phyloP scores from a whole-genome alignment of 2,888 invertebrate species.

The Aleiodes alternator region DNA sequence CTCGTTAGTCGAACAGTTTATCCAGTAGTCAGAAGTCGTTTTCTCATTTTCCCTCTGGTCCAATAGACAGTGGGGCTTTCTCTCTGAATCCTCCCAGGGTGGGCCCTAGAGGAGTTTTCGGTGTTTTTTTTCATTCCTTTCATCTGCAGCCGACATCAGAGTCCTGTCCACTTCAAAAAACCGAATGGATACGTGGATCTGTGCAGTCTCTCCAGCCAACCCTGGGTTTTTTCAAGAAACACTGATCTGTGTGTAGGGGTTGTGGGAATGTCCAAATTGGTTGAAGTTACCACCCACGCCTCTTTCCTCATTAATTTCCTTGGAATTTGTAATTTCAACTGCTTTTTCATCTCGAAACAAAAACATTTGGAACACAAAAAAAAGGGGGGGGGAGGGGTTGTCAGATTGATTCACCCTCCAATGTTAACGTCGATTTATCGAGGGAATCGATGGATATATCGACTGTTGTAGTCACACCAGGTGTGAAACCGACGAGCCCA shows the following conservation, averaged over 20 bases:
- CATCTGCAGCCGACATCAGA: slow-evolving; percentile 60
- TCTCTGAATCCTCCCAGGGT: slow-evolving; percentile 62
- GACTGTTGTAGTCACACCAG: slow-evolving; percentile 57
- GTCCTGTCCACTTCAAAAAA: slow-evolving; percentile 9
- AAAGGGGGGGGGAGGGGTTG: slow-evolving; percentile 5
- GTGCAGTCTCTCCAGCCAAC: slow-evolving; percentile 16
- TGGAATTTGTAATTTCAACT: too few relatives aligned
- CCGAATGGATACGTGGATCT: slow-evolving; percentile 21
- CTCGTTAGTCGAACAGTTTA: slow-evolving; percentile 67
- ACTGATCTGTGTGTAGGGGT: neutral
- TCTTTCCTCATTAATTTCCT: neutral
- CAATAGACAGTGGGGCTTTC: slow-evolving; percentile 38
- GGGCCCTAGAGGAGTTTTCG: slow-evolving; percentile 56
- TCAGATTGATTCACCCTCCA: slow-evolving; percentile 24
- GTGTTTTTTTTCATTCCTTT: slow-evolving; percentile 59
- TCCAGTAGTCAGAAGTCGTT: slow-evolving; percentile 50
- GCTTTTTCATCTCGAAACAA: neutral
- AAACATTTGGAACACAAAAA: too few relatives aligned
- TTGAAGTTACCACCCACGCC: slow-evolving; percentile 47
- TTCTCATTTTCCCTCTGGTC: slow-evolving; percentile 32
- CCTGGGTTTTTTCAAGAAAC: slow-evolving; percentile 30
- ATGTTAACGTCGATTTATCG: slow-evolving; percentile 69
- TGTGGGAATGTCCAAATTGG: slow-evolving; percentile 27
- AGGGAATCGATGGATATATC: slow-evolving; percentile 59
- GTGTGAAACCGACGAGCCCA: slow-evolving; percentile 67